Conservation (phyloP, 2,113 vertebrate genomes). For the Hyperopisus bebe region DNA sequence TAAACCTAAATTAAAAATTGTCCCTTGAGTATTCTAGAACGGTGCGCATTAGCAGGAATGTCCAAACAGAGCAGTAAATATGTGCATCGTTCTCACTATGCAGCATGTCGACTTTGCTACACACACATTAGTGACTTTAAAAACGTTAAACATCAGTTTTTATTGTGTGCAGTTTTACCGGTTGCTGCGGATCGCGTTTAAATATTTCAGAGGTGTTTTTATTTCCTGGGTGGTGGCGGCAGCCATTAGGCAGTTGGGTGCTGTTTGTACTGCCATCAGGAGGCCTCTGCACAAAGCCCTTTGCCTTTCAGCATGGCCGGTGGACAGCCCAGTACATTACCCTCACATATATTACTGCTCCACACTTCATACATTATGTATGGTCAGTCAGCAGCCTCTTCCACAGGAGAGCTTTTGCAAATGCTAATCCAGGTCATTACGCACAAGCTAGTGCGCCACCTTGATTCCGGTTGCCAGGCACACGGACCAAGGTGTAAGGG, state of each 20-base stretch:
- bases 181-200: background rate
- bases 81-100: background rate
- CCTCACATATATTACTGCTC: background rate
- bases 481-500: background rate
- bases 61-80: background rate
- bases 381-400: background rate
- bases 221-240: background rate
- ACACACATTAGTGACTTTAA: background rate
- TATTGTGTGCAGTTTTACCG: background rate
- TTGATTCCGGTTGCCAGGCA: background rate
- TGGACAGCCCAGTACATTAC: background rate
- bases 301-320: background rate
- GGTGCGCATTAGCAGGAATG: background rate
- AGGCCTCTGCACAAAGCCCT: background rate
- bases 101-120: background rate
- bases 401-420: constrained; percentile 9
- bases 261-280: background rate
- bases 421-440: constrained; percentile 16
- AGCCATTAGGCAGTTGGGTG: background rate
- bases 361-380: constrained; percentile 18
- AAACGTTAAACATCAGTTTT: background rate
- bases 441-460: background rate
- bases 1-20: background rate
- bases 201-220: constrained; percentile 6
- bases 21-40: background rate